phyloP scores from a whole-genome alignment of 1,140 invertebrate genomes.

The Maniola jurtina region DNA sequence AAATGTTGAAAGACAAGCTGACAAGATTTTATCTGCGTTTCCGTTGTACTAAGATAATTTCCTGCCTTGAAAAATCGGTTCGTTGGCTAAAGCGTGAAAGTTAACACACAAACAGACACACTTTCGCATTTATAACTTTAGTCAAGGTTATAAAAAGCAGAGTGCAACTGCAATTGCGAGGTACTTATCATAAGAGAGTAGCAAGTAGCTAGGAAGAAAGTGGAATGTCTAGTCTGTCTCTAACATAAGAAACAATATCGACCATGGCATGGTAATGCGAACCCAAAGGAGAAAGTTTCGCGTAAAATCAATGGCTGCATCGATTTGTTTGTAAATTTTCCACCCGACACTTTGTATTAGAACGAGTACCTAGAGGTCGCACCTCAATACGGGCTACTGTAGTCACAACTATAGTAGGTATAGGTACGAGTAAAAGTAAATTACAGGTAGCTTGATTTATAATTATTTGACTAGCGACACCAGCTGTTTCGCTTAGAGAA shows the following conservation, averaged over 20 bases:
- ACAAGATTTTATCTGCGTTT: no score
- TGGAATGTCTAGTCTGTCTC: neutral
- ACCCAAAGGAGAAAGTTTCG: conserved; percentile 15
- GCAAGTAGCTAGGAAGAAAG: neutral
- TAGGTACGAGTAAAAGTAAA: no score
- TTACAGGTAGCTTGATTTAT: no score
- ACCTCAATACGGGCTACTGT: conserved; percentile 29
- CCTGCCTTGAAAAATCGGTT: no score
- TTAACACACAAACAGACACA: no score
- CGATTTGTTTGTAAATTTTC: conserved; percentile 22
- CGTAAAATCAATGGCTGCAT: conserved; percentile 3
- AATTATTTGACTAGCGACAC: no score
- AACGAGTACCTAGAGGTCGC: conserved; percentile 43
- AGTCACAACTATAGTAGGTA: neutral
- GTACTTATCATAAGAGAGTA: neutral
- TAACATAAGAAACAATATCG: neutral
- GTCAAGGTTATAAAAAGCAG: neutral
- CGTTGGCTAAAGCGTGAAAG: no score
- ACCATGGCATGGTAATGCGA: neutral
- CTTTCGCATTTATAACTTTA: no score
- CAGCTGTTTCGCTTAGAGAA: no score
- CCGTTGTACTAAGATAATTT: no score
- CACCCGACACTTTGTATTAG: conserved; percentile 12
- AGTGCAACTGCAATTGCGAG: neutral
- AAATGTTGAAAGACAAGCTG: no score